Base-by-base conservation (phyloP, 2,113 vertebrate species). In the Hepsetus odoe region DNA sequence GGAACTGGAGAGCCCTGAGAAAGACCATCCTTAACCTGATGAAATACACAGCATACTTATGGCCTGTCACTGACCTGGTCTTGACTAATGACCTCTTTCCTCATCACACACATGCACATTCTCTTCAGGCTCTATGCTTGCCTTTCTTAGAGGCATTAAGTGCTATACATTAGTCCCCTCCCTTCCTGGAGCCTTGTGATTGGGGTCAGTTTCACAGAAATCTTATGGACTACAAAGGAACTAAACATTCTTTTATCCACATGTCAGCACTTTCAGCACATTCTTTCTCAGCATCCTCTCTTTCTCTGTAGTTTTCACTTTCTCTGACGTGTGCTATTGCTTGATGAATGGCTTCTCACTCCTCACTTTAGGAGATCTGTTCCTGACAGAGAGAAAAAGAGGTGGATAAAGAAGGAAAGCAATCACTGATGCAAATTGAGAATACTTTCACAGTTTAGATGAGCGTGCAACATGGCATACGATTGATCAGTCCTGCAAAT, bases 1-100 rank as follows among this genome's bases (percentile, higher is more conserved):
- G 58, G 61, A 75, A 77, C 61, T 80, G 33, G 77, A 74, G 80
- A 55, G 55, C 28, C 16, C 74, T 80, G 70, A 69, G 82, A 73
- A 56, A 46, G 49, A 67, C 74, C 20, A 13, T 35, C 53, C 70
- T 38, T 72, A 6, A 72, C 51, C 53, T 82, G 53, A 16, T 76
- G 73, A 77, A 76, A 59, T 53, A 61, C 68, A 22, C 38, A 53
- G 35, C 65, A 67, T 30, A 62, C 75, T 68, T 53, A 66, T 8
- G 13, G 18, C 49, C 38, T 77, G 61, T 82, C 77, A 49, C 35
- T 46, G 51, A 16, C 56, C 72, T 4, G 8, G 33, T 62, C 26
- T 58, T 75, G 81, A 74, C 51, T 74, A 72, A 81, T 85, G 4
- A 30, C 72, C 58, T 16, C 38, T 72, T 77, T 77, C 75, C 80